Base-by-base conservation (phyloP, 2,113 vertebrate species). In the Caretta caretta region DNA sequence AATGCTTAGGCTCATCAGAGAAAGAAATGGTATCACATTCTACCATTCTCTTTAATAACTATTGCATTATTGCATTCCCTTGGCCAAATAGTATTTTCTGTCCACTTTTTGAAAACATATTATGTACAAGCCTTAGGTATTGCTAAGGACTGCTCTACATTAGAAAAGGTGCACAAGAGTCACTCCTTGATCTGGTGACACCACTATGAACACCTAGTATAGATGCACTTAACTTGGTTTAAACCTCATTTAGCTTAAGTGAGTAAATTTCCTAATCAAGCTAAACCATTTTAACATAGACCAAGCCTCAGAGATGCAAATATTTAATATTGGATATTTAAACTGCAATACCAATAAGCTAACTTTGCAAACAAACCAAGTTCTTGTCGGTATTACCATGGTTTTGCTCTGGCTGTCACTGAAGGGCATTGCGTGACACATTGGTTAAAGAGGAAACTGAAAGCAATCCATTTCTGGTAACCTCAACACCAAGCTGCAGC, bases 271-370 rank as follows among this genome's bases (percentile, higher is more conserved):
- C 22, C 82, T 80, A 89, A 87, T 69, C 92, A 81, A 83, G 38
- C 4, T 75, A 56, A 96, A 96, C 5, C 25, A 89, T 84, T 95
- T 89, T 90, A 89, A 83, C 27, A 80, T 83, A 83, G 82, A 91
- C 50, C 25, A 82, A 50, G 91, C 82, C 69, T 89, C 84, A 83
- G 31, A 93, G 50, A 51, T 51, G 48, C 48, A 48, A 48, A 48
- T 48, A 48, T 48, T 48, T 48, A 48, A 48, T 48, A 48, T 16
- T 51, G 10, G 14, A 13, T 51, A 51, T 51, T 51, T 51, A 51
- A 51, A 16, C 51, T 51, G 51, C 48, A 48, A 48, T 48, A 48
- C 48, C 48, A 48, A 48, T 48, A 48, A 48, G 48, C 48, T 48
- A 48, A 48, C 48, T 12, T 51, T 51, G 10, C 51, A 51, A 56